These are phyloP conservation scores for Aporrectodea caliginosa DNA, from an alignment of 1,140 invertebrate species.

Conservation along the genomic window DNA sequence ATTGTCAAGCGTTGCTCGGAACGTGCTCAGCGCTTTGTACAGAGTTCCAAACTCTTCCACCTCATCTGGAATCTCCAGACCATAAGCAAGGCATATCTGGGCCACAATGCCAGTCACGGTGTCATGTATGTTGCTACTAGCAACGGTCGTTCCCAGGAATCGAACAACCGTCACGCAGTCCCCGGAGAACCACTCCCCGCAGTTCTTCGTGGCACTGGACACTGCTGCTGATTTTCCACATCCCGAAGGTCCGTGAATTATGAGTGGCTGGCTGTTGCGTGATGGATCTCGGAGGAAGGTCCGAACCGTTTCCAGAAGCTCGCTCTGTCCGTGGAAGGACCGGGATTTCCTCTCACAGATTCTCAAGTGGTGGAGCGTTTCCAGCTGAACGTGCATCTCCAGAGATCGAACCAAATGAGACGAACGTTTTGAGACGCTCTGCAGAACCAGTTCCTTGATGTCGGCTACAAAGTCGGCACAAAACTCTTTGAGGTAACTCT, in stretches of 20 bases:
- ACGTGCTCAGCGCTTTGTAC: slow-evolving; percentile 8
- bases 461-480: slow-evolving; percentile 39
- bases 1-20: neutral
- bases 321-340: slow-evolving; percentile 38
- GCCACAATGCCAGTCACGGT: slow-evolving; percentile 39
- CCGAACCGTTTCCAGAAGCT: slow-evolving; percentile 36
- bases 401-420: slow-evolving; percentile 17
- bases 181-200: slow-evolving; percentile 37
- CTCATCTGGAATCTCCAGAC: slow-evolving; percentile 1
- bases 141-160: slow-evolving; percentile 43
- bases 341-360: slow-evolving; percentile 65
- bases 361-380: slow-evolving; percentile 78
- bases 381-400: slow-evolving; percentile 46
- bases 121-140: slow-evolving; percentile 37
- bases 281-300: slow-evolving; percentile 35
- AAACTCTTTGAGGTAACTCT: slow-evolving; percentile 41
- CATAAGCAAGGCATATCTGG: slow-evolving; percentile 36
- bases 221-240: slow-evolving; percentile 44
- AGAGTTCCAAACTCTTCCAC: slow-evolving; percentile 1
- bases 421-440: slow-evolving; percentile 27
- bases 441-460: slow-evolving; percentile 37
- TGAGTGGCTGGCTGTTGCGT: slow-evolving; percentile 36
- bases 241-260: slow-evolving; percentile 42
- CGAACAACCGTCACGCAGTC: slow-evolving; percentile 38
- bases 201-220: slow-evolving; percentile 40